These are phyloP conservation scores for Folsomia candida DNA, from an alignment of 2,888 invertebrate species.

Conservation along the genomic window DNA sequence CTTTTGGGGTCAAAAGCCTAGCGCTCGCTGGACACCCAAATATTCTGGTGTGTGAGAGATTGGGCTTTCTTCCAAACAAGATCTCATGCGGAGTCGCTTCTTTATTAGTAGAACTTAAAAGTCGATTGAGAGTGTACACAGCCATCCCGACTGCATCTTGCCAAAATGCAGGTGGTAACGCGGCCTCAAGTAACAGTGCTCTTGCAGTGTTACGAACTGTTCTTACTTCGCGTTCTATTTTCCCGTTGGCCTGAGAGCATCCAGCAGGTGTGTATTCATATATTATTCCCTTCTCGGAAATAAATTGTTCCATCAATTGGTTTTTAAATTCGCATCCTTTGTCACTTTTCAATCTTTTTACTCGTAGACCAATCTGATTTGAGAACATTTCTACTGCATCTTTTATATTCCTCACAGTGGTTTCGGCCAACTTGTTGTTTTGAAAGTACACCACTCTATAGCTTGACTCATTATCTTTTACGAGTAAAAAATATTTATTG, in stretches of 20 bases:
- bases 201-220: slow-evolving; percentile 43
- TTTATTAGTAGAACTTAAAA: slow-evolving; percentile 21
- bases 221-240: slow-evolving; percentile 30
- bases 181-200: slow-evolving; percentile 51
- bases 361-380: slow-evolving; percentile 19
- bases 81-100: slow-evolving; percentile 45
- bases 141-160: slow-evolving; percentile 53
- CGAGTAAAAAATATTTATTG: slow-evolving; percentile 25
- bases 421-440: slow-evolving; percentile 15
- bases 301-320: neutral
- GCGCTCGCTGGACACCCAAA: slow-evolving; percentile 48
- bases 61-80: slow-evolving; percentile 47
- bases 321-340: slow-evolving; percentile 27
- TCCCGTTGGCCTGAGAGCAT: slow-evolving; percentile 18
- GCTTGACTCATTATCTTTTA: slow-evolving; percentile 24
- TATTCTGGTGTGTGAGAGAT: slow-evolving; percentile 39
- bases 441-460: slow-evolving; percentile 26
- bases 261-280: slow-evolving; percentile 23
- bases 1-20: too few species aligned
- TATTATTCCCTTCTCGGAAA: slow-evolving; percentile 17
- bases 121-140: slow-evolving; percentile 52
- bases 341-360: slow-evolving; percentile 22
- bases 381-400: slow-evolving; percentile 19
- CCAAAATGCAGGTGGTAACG: slow-evolving; percentile 52
- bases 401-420: slow-evolving; percentile 13